These are phyloP conservation scores for Agonum fuliginosum DNA, from an alignment of 2,888 invertebrate genomes.

Conservation along the genomic window DNA sequence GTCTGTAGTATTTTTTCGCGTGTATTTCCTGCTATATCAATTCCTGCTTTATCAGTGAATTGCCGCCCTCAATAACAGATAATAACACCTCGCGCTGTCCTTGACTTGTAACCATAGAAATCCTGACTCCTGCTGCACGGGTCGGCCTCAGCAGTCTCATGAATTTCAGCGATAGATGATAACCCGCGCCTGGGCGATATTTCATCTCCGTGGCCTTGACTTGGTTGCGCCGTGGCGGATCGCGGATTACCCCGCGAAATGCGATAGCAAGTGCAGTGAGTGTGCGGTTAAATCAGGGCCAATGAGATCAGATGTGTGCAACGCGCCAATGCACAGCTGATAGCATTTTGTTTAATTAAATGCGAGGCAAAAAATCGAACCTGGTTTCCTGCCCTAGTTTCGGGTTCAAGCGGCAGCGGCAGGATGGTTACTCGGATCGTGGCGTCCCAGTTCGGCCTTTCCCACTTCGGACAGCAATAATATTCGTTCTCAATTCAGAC, in stretches of 20 bases:
- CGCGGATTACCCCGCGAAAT: neutral
- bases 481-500: no score
- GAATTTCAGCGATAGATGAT: constrained; percentile 11
- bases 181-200: neutral
- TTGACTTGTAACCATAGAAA: constrained; percentile 15
- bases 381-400: neutral
- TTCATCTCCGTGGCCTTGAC: constrained; percentile 17
- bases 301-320: neutral
- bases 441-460: no score
- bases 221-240: neutral
- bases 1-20: no score
- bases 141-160: neutral
- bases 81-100: constrained; percentile 4
- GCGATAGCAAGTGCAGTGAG: neutral
- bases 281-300: neutral
- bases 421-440: neutral
- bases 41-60: no score
- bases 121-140: neutral
- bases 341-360: neutral
- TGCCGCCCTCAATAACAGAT: neutral
- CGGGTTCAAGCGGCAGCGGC: neutral
- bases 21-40: no score
- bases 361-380: neutral
- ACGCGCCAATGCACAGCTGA: constrained; percentile 2
- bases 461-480: no score